Evolutionary conservation across 2,113 vertebrate species (phyloP).

Genomic region (Dendropsophus ebraccatus): DNA sequence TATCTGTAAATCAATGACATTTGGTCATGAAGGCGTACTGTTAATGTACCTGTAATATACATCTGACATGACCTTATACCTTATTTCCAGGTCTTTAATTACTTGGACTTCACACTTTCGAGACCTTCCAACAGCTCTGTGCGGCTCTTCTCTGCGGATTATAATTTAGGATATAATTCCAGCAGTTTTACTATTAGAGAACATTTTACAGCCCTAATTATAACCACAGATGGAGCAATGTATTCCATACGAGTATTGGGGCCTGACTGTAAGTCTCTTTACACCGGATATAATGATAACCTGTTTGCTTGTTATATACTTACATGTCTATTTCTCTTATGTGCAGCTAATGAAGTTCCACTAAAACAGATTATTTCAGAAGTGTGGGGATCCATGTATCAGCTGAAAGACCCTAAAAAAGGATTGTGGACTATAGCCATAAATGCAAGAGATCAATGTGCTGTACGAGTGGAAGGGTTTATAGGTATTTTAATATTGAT

Average conservation of each 20-base stretch:
- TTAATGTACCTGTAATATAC: no score
- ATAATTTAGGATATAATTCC: neutral
- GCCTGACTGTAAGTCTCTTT: conserved; percentile 31
- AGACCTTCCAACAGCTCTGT: no score
- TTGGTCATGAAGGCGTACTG: no score
- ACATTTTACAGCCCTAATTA: conserved; percentile 5
- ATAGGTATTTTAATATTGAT: conserved; percentile 14
- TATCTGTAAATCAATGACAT: no score
- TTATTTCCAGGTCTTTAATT: no score
- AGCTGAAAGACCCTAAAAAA: neutral
- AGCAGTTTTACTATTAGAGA: neutral
- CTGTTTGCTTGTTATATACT: no score
- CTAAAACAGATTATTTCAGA: conserved; percentile 32
- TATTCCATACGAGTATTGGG: conserved; percentile 24
- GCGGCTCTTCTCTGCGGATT: conserved; percentile 27
- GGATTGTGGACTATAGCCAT: conserved; percentile 14
- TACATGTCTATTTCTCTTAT: no score
- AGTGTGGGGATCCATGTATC: conserved; percentile 41
- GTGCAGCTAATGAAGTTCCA: conserved; percentile 1
- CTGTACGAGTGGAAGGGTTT: conserved; percentile 36
- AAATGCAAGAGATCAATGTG: conserved; percentile 18
- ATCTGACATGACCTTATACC: no score
- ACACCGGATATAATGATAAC: neutral
- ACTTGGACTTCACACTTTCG: no score
- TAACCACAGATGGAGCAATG: conserved; percentile 32